Percentiles rank a stretch among this genome's conserved stretches.
Evolutionary conservation across 1,140 invertebrate genomes (phyloP).

Genomic region (Ylistrum balloti): DNA sequence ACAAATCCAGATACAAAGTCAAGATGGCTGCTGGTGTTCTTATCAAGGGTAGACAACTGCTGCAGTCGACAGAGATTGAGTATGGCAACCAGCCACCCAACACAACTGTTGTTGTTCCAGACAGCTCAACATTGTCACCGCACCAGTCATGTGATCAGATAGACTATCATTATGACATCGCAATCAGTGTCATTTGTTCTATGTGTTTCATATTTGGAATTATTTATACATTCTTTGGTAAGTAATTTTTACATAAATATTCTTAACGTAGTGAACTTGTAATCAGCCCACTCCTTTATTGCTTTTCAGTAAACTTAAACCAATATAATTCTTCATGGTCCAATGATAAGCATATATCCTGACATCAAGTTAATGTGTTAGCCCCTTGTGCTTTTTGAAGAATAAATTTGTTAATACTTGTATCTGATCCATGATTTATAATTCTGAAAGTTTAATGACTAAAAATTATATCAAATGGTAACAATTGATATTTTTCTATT

Average conservation of each 20-base stretch:
- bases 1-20: neutral
- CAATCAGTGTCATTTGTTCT: conserved; percentile 84
- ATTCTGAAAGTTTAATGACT: too few species aligned
- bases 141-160: conserved; percentile 81
- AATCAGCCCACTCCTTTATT: too few species aligned
- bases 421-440: too few species aligned
- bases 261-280: too few species aligned
- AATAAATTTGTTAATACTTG: too few species aligned
- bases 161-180: conserved; percentile 85
- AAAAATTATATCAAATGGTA: too few species aligned
- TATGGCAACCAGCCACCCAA: conserved; percentile 29
- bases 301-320: too few species aligned
- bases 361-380: too few species aligned
- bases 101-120: conserved; percentile 62
- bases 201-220: conserved; percentile 86
- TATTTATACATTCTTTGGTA: conserved; percentile 87
- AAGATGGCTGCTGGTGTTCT: conserved; percentile 9
- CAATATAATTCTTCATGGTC: too few species aligned
- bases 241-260: conserved; percentile 66
- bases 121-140: conserved; percentile 64
- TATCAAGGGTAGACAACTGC: conserved; percentile 39
- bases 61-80: conserved; percentile 37
- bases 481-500: neutral
- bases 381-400: too few species aligned
- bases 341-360: too few species aligned